Evolutionary conservation across 1,140 invertebrate genomes (phyloP), one percentile per base, ranked within the genome.

Genomic region (Matsumurasca onukii): DNA sequence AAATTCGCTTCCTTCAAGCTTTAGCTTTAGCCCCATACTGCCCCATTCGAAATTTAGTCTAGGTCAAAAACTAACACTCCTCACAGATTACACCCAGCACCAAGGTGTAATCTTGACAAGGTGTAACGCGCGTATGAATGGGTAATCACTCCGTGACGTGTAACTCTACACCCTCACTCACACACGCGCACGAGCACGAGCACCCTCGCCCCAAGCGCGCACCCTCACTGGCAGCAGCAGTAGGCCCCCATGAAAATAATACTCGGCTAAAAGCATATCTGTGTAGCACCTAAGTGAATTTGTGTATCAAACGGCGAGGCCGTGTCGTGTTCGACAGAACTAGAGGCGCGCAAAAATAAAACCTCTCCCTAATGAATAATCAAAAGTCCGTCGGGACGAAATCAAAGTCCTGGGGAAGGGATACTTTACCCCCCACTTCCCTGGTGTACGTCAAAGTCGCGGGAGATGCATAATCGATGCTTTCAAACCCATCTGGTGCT

Each of bases 261-360:
- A 68, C 70, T 69, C 70, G 64, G 72, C 70, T 76, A 75, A 76
- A 76, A 76, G 75, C 73, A 76, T 76, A 76, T 75, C 75, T 76
- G 75, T 76, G 75, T 76, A 72, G 69, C 72, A 69, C 65, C 61
- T 76, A 76, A 76, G 75, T 76, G 73, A 76, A 76, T 75, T 76
- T 72, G 69, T 73, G 67, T 68, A 68, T 68, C 67, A 63, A 63
- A 49, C 34, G 67, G 67, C 29, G 39, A 20, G 55, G 31, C 29
- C 22, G 57, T 25, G 57, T 15, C 25, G 22, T 5, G 22, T 25
- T 27, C 25, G 55, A 39, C 34, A 39, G 34, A 39, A 5, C 5
- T 39, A 17, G 34, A 59, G 55, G 55, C 55, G 55, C 22, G 55
- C 55, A 59, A 59, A 59, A 59, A 59, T 59, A 59, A 59, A 59